Evolutionary conservation across 1,140 invertebrate species (phyloP), one percentile per base, ranked within the genome.

Genomic region (Nebria ingens): DNA sequence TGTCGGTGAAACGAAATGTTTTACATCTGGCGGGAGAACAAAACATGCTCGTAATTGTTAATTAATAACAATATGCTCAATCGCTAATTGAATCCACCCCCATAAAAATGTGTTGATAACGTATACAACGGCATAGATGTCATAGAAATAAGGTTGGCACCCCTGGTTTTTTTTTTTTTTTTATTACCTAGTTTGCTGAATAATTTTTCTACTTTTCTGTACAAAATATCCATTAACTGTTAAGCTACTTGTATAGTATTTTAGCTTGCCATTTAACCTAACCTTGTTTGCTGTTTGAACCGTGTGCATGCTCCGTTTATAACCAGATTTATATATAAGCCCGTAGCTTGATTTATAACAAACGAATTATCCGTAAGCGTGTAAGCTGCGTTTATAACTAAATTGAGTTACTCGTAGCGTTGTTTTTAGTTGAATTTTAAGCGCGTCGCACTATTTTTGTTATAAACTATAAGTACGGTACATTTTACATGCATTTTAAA

Each of bases 21-120:
- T 58, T 61, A 68, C 62, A 62, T 64, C 59, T 65, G 65, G 67
- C 67, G 67, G 67, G 67, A 68, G 21, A 38, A 34, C 9, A 34
- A 54, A 53, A 59, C 56, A 42, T 13, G 21, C 22, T 58, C 21
- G 42, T 52, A 17, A 21, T 17, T 15, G 51, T 29, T 56, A 53
- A 52, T 29, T 53, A 4, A 29, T 53, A 29, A 6, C 25, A 13
- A 29, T 13, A 6, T 29, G 13, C 4, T 29, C 4, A 29, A 4
- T 29, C 13, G 25, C 13, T 29, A 29, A 6, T 29, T 6, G n/a
- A n/a, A n/a, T n/a, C n/a, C n/a, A 29, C 13, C 13, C 13, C 13
- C 25, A 29, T 29, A n/a, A n/a, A 29, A 29, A 29, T 29, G 25
- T 6, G 13, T 13, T 29, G 13, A 29, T 29, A 29, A 29, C 13